These are phyloP conservation scores for Grammomys surdaster DNA, from an alignment of 2,113 vertebrate genomes.

Conservation along the genomic window DNA sequence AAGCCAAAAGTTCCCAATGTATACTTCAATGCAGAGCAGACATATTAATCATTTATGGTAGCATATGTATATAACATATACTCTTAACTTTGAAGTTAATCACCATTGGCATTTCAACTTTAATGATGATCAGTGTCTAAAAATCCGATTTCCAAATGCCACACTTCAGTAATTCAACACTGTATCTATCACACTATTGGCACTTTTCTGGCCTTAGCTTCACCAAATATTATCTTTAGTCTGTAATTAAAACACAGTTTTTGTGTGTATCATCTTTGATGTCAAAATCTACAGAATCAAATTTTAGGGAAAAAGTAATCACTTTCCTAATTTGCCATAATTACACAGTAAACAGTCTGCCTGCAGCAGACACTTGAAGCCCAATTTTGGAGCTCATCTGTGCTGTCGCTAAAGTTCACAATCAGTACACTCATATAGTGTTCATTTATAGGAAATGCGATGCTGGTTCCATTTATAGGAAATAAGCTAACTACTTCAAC, in stretches of 20 bases:
- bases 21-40: background rate
- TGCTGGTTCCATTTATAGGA: background rate
- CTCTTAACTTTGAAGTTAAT: background rate
- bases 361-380: background rate
- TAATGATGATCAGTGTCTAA: slow-evolving; percentile 20
- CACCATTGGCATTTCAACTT: background rate
- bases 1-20: background rate
- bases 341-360: background rate
- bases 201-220: background rate
- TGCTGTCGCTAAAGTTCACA: background rate
- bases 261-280: slow-evolving; percentile 26
- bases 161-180: background rate
- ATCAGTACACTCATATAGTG: background rate
- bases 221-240: slow-evolving; percentile 20
- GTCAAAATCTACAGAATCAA: slow-evolving; percentile 33
- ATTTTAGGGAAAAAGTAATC: slow-evolving; percentile 3
- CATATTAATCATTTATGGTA: background rate
- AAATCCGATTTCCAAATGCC: background rate
- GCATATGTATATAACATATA: background rate
- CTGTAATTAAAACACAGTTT: slow-evolving; percentile 10
- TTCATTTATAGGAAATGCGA: background rate
- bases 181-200: background rate
- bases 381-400: background rate
- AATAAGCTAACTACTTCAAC: background rate
- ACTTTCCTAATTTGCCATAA: background rate